phyloP scores from a whole-genome alignment of 2,888 invertebrate species.

The Chymomyza amoena region DNA sequence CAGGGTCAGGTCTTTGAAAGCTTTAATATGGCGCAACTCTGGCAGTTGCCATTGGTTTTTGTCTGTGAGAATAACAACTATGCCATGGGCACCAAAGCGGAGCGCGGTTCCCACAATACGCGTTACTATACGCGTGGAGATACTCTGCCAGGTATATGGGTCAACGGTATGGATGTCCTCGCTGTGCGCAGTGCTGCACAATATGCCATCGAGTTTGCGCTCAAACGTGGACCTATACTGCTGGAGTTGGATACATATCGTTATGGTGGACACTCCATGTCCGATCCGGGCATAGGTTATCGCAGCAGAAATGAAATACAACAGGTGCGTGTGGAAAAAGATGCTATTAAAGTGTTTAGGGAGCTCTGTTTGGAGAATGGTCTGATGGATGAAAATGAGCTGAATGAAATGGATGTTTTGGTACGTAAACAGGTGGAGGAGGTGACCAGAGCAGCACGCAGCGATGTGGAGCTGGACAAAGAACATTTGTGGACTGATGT shows the following conservation, averaged over 20 bases:
- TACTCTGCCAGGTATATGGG: conserved; percentile 96
- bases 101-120: conserved; percentile 90
- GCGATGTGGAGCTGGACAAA: conserved; percentile 86
- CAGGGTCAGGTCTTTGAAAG: conserved; percentile 95
- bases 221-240: conserved; percentile 94
- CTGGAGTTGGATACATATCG: conserved; percentile 97
- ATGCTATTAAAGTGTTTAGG: conserved; percentile 96
- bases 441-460: conserved; percentile 85
- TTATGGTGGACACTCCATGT: conserved; percentile 99
- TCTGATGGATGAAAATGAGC: conserved; percentile 87
- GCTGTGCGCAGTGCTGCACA: conserved; percentile 91
- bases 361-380: conserved; percentile 88
- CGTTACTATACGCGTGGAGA: conserved; percentile 96
- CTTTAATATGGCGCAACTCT: conserved; percentile 96
- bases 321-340: conserved; percentile 94
- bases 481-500: conserved; percentile 89
- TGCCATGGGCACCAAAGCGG: conserved; percentile 96
- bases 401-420: conserved; percentile 91
- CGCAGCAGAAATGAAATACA: conserved; percentile 96
- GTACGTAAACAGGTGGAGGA: conserved; percentile 89
- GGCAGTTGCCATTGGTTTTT: conserved; percentile 94
- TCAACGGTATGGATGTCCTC: conserved; percentile 97
- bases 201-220: conserved; percentile 89
- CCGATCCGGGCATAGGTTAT: conserved; percentile 98
- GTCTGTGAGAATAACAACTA: conserved; percentile 99